Evolutionary conservation across 2,113 vertebrate species (phyloP).

Genomic region (Ursus arctos): DNA sequence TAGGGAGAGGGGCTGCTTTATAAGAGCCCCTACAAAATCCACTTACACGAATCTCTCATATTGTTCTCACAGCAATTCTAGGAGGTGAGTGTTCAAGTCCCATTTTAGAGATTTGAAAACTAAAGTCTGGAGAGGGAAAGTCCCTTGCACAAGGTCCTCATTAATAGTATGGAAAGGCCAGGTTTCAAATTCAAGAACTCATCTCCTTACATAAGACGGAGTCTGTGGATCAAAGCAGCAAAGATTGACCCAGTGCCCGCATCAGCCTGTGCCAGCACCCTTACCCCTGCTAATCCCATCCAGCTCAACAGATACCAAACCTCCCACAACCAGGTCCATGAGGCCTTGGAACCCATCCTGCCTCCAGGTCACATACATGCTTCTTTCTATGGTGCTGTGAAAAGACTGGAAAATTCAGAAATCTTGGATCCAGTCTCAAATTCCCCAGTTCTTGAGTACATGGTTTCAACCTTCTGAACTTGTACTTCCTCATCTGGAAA

Average conservation of each 20-base stretch:
- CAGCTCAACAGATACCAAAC: background rate
- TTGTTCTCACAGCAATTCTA: constrained; percentile 17
- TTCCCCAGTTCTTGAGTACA: background rate
- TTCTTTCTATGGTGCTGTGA: background rate
- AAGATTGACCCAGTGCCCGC: background rate
- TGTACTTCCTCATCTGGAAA: background rate
- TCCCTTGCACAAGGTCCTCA: background rate
- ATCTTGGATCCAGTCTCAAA: background rate
- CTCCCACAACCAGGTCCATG: background rate
- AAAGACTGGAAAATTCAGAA: background rate
- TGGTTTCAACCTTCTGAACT: constrained; percentile 20
- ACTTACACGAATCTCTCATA: background rate
- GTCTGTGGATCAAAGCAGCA: background rate
- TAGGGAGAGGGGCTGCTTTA: background rate
- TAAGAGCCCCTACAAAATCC: background rate
- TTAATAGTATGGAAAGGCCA: background rate
- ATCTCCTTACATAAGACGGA: background rate
- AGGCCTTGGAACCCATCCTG: background rate
- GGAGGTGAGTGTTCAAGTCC: background rate
- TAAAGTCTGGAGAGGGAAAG: background rate
- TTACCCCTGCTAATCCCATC: background rate
- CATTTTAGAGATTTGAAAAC: constrained; percentile 38
- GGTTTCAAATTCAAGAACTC: constrained; percentile 30
- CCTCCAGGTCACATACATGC: background rate
- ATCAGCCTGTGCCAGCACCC: background rate